Conservation (phyloP, 2,888 invertebrate species). For the Apamea anceps region DNA sequence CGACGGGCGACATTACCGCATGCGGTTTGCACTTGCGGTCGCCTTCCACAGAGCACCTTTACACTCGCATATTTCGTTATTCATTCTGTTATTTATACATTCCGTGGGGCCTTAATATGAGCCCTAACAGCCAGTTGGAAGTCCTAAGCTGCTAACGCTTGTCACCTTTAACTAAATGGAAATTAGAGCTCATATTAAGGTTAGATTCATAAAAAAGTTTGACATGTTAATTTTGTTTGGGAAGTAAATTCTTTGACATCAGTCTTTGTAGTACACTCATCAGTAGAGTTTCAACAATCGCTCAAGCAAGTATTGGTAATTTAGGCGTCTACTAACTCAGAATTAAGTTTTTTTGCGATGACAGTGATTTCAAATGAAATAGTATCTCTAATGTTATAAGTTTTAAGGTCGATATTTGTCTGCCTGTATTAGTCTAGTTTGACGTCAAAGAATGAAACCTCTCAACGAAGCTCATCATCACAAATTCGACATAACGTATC, state of each 20-base stretch:
- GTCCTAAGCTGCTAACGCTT: neutral
- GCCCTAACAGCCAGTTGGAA: neutral
- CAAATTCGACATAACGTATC: conserved; percentile 25
- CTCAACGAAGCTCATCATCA: conserved; percentile 17
- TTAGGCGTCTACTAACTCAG: neutral
- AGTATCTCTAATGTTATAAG: neutral
- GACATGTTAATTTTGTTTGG: conserved; percentile 12
- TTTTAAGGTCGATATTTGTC: neutral
- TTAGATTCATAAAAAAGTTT: conserved; percentile 49
- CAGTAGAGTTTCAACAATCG: neutral
- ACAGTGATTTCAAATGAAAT: neutral
- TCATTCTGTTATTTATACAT: conserved; percentile 55
- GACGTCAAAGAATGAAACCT: conserved; percentile 27
- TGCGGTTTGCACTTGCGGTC: neutral
- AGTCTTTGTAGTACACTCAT: neutral
- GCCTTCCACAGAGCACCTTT: neutral
- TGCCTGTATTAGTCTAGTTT: neutral
- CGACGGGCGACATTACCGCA: neutral
- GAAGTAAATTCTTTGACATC: conserved; percentile 25
- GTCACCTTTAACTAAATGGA: neutral
- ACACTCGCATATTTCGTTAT: conserved; percentile 39
- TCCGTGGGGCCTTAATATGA: conserved; percentile 35
- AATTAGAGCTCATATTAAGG: conserved; percentile 23
- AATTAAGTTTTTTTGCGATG: neutral
- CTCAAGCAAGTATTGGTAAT: neutral